phyloP scores from a whole-genome alignment of 2,113 vertebrate genomes.

The Tamias sibiricus region DNA sequence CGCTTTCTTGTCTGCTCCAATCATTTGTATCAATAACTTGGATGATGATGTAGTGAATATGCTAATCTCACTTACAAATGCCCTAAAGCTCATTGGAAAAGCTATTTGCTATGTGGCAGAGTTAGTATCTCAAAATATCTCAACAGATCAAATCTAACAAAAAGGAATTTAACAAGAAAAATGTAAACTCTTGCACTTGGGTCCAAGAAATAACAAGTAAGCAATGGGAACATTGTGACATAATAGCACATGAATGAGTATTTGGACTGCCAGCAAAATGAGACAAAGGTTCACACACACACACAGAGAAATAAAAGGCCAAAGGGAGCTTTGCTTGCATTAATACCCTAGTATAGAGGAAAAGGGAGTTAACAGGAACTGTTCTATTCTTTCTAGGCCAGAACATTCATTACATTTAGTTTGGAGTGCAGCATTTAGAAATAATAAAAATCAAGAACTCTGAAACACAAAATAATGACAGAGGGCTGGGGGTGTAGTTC shows the following conservation, averaged over 20 bases:
- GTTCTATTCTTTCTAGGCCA: not conserved
- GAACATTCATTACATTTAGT: not conserved
- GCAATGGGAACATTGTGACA: not conserved
- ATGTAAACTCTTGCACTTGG: not conserved
- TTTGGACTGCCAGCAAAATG: not conserved
- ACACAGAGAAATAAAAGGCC: not conserved
- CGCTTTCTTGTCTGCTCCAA: not conserved
- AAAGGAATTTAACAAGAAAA: conserved; percentile 29
- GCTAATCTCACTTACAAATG: conserved; percentile 52
- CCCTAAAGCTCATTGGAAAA: conserved; percentile 28
- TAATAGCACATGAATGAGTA: not conserved
- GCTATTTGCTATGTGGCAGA: conserved; percentile 17
- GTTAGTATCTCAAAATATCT: conserved; percentile 53
- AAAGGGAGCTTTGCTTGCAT: not conserved
- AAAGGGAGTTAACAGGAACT: not conserved
- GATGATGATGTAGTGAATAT: not conserved
- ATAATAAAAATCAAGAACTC: not conserved
- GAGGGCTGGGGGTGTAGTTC: not conserved
- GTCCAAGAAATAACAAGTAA: not conserved
- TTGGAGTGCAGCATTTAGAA: not conserved
- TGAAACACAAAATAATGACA: not conserved
- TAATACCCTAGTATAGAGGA: not conserved
- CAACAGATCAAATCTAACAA: conserved; percentile 7
- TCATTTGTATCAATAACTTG: conserved; percentile 34
- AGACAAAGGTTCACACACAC: not conserved